A percentile compares a stretch with the other conserved stretches of the same genome.
Conservation (phyloP, 2,888 invertebrate species). For the Euplexia lucipara region DNA sequence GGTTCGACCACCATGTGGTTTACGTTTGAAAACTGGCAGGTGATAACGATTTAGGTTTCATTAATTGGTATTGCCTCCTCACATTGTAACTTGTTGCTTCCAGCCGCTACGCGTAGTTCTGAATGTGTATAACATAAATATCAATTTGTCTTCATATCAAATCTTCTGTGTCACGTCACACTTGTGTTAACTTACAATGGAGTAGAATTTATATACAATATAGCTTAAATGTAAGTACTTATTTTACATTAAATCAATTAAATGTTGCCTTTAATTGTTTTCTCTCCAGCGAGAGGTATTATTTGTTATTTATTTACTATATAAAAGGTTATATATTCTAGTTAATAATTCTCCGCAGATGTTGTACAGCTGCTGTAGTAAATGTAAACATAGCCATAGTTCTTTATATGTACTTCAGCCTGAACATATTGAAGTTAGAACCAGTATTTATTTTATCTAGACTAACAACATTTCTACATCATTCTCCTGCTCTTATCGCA, state of each 20-base stretch:
- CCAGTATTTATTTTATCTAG: not conserved
- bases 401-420: constrained; percentile 16
- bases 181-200: constrained; percentile 1
- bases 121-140: not conserved
- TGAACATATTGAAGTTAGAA: constrained; percentile 31
- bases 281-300: constrained; percentile 30
- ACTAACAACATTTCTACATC: not conserved
- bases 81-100: constrained; percentile 22
- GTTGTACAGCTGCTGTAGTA: constrained; percentile 63
- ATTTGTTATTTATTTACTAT: constrained; percentile 50
- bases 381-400: constrained; percentile 51
- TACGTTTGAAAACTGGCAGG: constrained; percentile 82
- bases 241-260: constrained; percentile 12
- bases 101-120: constrained; percentile 18
- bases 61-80: constrained; percentile 52
- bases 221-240: constrained; percentile 1
- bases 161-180: not conserved
- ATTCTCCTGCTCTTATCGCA: not conserved
- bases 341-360: constrained; percentile 65
- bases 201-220: constrained; percentile 9
- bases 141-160: not conserved
- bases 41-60: constrained; percentile 76
- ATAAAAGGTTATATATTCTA: constrained; percentile 40
- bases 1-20: constrained; percentile 87
- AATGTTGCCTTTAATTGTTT: constrained; percentile 24